Evolutionary conservation across 2,797 vertebrate species (phyloP).

Genomic region (Taeniopygia guttata): DNA sequence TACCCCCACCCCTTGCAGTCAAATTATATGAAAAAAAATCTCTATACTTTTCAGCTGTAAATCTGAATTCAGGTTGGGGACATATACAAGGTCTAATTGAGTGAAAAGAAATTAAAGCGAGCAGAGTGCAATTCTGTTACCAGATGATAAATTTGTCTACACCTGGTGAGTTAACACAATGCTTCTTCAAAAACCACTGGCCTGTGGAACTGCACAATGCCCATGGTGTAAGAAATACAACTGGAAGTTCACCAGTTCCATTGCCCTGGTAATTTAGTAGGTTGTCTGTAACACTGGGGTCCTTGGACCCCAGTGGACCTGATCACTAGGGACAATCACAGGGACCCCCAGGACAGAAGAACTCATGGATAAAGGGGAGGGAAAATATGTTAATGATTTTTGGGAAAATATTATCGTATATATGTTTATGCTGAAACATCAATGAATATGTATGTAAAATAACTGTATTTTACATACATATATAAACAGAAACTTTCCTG

Average conservation of each 20-base stretch:
- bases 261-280: not conserved
- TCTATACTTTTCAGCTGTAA: not conserved
- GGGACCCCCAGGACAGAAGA: not conserved
- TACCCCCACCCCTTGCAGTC: not conserved
- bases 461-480: too few species aligned
- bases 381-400: not conserved
- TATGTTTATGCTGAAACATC: not conserved
- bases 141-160: not conserved
- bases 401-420: not conserved
- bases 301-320: not conserved
- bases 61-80: not conserved
- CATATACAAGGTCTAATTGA: not conserved
- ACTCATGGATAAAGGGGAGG: not conserved
- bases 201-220: not conserved
- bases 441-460: not conserved
- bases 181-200: not conserved
- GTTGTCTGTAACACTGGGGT: accelerated
- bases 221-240: not conserved
- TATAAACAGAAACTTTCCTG: not conserved
- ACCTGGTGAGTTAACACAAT: not conserved
- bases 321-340: not conserved
- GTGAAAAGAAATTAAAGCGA: not conserved
- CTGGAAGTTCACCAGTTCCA: not conserved
- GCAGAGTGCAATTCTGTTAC: not conserved
- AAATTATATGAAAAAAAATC: not conserved